Conservation (phyloP, 2,113 vertebrate species). For the Lepus europaeus region DNA sequence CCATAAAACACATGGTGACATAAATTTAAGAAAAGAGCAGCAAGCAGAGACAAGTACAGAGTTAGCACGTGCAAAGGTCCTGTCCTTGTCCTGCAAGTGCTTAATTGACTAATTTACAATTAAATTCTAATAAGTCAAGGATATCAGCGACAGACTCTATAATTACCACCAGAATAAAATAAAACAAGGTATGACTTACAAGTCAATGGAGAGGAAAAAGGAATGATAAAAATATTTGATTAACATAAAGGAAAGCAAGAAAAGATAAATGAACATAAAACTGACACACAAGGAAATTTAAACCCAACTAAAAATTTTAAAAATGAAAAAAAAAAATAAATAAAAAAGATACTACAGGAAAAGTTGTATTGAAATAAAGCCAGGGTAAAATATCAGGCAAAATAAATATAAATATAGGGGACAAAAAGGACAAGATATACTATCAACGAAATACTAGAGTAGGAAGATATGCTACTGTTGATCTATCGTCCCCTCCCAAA, state of each 20-base stretch:
- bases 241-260: background rate
- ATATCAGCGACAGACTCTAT: background rate
- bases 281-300: background rate
- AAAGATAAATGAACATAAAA: slow-evolving; percentile 1
- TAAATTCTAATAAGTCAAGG: background rate
- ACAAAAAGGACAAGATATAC: background rate
- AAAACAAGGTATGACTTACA: slow-evolving; percentile 2
- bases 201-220: background rate
- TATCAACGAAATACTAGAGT: background rate
- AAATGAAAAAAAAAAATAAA: no score
- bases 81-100: background rate
- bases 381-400: background rate
- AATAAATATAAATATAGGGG: background rate
- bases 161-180: background rate
- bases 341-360: background rate
- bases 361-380: background rate
- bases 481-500: background rate
- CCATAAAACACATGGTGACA: background rate
- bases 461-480: background rate
- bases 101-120: background rate
- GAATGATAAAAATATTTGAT: slow-evolving; percentile 16
- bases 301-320: background rate
- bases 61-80: background rate
- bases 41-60: background rate
- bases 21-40: background rate